Base-by-base conservation (phyloP, 2,113 vertebrate species). In the Scomber scombrus region DNA sequence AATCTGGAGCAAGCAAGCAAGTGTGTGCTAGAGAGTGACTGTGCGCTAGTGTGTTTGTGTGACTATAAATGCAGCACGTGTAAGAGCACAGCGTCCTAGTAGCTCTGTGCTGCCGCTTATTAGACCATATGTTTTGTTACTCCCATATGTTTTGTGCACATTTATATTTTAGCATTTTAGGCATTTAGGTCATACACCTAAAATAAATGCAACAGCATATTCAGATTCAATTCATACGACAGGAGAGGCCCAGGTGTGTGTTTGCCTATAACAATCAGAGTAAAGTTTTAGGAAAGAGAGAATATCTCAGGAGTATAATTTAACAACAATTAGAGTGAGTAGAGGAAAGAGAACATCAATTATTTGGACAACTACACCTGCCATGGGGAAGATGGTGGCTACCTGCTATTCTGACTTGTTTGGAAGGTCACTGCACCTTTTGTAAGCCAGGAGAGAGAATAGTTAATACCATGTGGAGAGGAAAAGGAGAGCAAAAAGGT, bases 361-460 rank as follows among this genome's bases (percentile, higher is more conserved):
- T 21, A 55, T 57, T 19, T 21, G 18, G 34, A 63, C 3, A 19
- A 54, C 34, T 40, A 40, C 34, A 40, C 34, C 34, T 10, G 12
- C 43, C 23, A 26, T 26, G 23, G 23, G 23, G 23, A 26, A 26
- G 23, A 26, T 26, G 23, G 23, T 26, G 23, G 3, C 23, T 26
- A 26, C 23, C 23, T 57, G 40, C 46, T 58, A 8, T 79, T 83
- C 62, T 57, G 31, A 45, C 57, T 46, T 51, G 64, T 62, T 58
- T 72, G 29, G 80, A 87, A 84, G 63, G 82, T 64, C 82, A 81
- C 15, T 70, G 49, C 65, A 58, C 50, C 21, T 46, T 70, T 49
- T 16, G 51, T 64, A 47, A 62, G 65, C 56, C 50, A 69, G 45
- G n/a, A 54, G 68, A 79, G 61, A 26, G 18, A 66, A 58, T 50